Conservation (phyloP, 2,113 vertebrate species). For the Macquaria ambigua region DNA sequence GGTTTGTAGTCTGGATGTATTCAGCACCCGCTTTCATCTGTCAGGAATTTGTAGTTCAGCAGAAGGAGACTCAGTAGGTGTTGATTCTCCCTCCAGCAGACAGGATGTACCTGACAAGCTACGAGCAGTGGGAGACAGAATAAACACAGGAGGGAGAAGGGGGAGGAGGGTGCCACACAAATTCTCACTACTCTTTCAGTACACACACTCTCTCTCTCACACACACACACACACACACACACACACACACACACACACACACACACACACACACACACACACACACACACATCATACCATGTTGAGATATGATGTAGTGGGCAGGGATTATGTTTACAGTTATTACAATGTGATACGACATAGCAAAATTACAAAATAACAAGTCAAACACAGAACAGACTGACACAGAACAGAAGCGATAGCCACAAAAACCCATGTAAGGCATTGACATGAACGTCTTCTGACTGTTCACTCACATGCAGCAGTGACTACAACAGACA, state of each 20-base stretch:
- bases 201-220: background rate
- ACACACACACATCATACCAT: background rate
- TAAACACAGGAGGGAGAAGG: constrained; percentile 23
- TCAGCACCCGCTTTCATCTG: constrained; percentile 29
- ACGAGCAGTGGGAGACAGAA: constrained; percentile 54
- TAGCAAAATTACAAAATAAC: background rate
- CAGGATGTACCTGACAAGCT: constrained; percentile 62
- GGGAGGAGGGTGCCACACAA: constrained; percentile 4
- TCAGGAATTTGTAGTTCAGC: constrained; percentile 37
- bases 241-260: no score
- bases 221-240: no score
- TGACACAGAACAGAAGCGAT: background rate
- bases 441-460: constrained; percentile 35
- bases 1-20: constrained; percentile 28
- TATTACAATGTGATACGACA: background rate
- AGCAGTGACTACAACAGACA: background rate
- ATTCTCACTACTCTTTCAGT: background rate
- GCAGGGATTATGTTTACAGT: background rate
- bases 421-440: constrained; percentile 8
- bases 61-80: constrained; percentile 55
- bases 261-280: no score
- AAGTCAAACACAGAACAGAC: background rate
- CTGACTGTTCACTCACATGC: constrained; percentile 31
- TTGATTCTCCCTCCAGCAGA: constrained; percentile 45
- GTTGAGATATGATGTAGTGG: background rate